Evolutionary conservation across 1,140 invertebrate genomes (phyloP), one percentile per base, ranked within the genome.

Genomic region (Drosophila mauritiana): DNA sequence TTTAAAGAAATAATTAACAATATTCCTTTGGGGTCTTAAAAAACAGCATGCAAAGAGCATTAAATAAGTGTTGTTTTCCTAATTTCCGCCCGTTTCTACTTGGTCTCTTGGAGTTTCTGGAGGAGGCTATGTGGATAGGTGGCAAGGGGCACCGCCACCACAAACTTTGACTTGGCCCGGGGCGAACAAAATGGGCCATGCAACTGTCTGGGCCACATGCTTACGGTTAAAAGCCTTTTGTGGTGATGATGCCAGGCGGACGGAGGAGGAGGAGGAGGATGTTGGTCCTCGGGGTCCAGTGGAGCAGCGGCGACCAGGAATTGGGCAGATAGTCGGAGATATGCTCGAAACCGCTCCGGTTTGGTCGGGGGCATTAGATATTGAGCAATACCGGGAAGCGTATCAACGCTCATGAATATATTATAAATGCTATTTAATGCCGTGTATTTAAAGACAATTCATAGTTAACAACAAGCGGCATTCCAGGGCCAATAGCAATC

Each of bases 391-490:
- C 83, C 80, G 83, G 83, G 83, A 86, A 86, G 75, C 83, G 73
- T 72, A 57, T 75, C 64, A 49, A n/a, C 51, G 75, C 82, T 86
- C 79, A 89, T 88, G 83, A 88, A 88, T 88, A 88, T 89, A 88
- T 88, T 88, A 88, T 77, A 89, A 88, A 89, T 88, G 84, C 80
- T 78, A 89, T 89, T 88, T 86, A 86, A 86, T 88, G 82, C 85
- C 80, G 81, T 86, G 79, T 86, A 86, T 86, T 86, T 86, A 86
- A 88, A 86, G 82, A 86, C 82, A 86, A 86, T 86, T 88, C 82
- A 88, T 75, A 88, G 82, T 64, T 63, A 63, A 78, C 43, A 55
- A 68, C 54, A 61, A 65, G 42, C 46, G 27, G 31, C 37, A 65
- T 62, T 62, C 54, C 59, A 63, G 56, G 46, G 72, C 55, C 73